Evolutionary conservation across 1,140 invertebrate species (phyloP), one percentile per base, ranked within the genome.

Genomic region (Globodera rostochiensis): DNA sequence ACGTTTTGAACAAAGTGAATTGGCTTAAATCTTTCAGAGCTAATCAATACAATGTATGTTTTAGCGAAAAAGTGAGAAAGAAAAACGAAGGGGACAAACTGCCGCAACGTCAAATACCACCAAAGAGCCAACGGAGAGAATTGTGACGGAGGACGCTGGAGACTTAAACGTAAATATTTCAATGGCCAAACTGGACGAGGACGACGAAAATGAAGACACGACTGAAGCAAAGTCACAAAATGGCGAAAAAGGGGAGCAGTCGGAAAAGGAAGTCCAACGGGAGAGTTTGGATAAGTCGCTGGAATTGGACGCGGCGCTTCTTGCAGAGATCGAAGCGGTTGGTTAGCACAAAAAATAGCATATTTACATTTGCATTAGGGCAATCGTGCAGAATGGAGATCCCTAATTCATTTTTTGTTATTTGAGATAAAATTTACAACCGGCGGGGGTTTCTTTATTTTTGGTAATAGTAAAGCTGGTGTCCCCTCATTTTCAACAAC

Each of bases 1-100:
- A 84, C 25, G 11, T 76, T 6, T 60, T 86, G 46, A 86, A 86
- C 70, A 86, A 84, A 53, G 84, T 82, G 21, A 69, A 50, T 47
- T 79, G 15, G n/a, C 21, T 60, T 19, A 19, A 2, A 36, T 36
- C 36, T 6, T 13, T 13, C 46, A 66, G 21, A 60, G 3, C 8
- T 50, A 15, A 15, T 66, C 0, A n/a, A 21, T 80, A 4, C 21
- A 79, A 21, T 77, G 47, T 80, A 64, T 11, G 15, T 79, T 83
- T 57, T 11, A 84, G 83, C 66, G 77, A 80, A 84, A 83, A 69
- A 21, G 25, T 50, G 82, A 71, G 4, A 85, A 84, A 19, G 83
- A 84, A 9, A 49, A 64, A 13, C 50, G 36, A 15, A 9, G 7
- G 2, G 15, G 57, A 6, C 57, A 64, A 64, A 19, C 11, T 19